Evolutionary conservation across 2,797 vertebrate genomes (phyloP).

Genomic region (Rousettus madagascariensis): DNA sequence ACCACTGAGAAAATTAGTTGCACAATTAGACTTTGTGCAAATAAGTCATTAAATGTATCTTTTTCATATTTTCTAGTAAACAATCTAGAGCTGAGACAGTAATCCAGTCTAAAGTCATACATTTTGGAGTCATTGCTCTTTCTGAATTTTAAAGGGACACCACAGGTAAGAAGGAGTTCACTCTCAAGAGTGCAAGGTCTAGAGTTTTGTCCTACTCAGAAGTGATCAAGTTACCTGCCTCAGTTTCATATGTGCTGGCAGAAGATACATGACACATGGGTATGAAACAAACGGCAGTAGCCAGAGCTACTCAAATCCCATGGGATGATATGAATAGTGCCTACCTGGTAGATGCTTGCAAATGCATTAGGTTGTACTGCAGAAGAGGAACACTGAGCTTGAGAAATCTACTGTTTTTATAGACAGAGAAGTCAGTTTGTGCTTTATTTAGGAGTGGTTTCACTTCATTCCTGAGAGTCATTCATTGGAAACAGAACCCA

Average conservation of each 20-base stretch:
- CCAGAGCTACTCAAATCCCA: background rate
- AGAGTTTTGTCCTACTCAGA: background rate
- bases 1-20: background rate
- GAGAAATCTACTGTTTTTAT: background rate
- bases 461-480: background rate
- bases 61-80: background rate
- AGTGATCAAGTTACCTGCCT: background rate
- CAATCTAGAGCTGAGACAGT: background rate
- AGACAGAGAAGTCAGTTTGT: background rate
- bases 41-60: background rate
- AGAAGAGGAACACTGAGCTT: background rate
- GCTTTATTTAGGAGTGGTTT: background rate
- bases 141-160: background rate
- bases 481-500: background rate
- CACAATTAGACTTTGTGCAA: background rate
- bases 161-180: background rate
- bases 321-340: accelerated
- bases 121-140: background rate
- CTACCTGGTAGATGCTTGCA: too few relatives aligned
- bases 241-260: background rate
- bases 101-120: background rate
- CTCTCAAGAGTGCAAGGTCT: background rate
- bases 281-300: background rate
- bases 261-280: background rate
- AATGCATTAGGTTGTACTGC: accelerated